Percentiles rank a stretch among this genome's conserved stretches.
phyloP scores from a whole-genome alignment of 2,888 invertebrate species.

The Julus scandinavius region DNA sequence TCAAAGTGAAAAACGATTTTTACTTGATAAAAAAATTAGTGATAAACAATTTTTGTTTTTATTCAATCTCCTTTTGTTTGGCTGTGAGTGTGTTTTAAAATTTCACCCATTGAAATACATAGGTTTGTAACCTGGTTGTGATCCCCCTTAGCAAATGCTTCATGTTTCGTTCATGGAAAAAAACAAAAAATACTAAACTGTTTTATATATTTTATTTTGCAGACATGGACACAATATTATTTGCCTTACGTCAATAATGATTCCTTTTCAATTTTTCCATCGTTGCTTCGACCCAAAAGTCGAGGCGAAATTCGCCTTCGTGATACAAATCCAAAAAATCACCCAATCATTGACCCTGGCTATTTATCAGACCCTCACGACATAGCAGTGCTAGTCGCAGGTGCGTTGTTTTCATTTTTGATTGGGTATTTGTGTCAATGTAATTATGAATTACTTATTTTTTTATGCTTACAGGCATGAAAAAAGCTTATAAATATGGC shows the following conservation, averaged over 20 bases:
- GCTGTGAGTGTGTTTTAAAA: too few species aligned
- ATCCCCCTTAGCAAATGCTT: too few species aligned
- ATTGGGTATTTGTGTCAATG: neutral
- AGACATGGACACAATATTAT: neutral
- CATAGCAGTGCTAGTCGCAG: slow-evolving; percentile 82
- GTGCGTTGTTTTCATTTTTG: slow-evolving; percentile 55
- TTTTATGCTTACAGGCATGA: neutral
- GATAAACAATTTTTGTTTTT: too few species aligned
- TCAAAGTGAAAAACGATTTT: too few species aligned
- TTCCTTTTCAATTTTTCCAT: slow-evolving; percentile 71
- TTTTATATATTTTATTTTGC: too few species aligned
- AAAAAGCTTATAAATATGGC: neutral
- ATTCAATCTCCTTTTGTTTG: too few species aligned
- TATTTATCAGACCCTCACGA: slow-evolving; percentile 86
- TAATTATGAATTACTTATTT: neutral
- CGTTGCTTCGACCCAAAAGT: slow-evolving; percentile 79
- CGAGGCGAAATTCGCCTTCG: slow-evolving; percentile 74
- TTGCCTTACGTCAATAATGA: neutral
- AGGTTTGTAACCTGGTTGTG: too few species aligned
- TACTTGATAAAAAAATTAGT: too few species aligned
- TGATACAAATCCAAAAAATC: slow-evolving; percentile 84
- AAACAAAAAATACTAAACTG: too few species aligned
- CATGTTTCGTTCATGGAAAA: too few species aligned
- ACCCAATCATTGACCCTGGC: slow-evolving; percentile 90
- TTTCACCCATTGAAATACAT: too few species aligned